phyloP scores from a whole-genome alignment of 2,797 vertebrate genomes.

The Cynopterus sphinx region DNA sequence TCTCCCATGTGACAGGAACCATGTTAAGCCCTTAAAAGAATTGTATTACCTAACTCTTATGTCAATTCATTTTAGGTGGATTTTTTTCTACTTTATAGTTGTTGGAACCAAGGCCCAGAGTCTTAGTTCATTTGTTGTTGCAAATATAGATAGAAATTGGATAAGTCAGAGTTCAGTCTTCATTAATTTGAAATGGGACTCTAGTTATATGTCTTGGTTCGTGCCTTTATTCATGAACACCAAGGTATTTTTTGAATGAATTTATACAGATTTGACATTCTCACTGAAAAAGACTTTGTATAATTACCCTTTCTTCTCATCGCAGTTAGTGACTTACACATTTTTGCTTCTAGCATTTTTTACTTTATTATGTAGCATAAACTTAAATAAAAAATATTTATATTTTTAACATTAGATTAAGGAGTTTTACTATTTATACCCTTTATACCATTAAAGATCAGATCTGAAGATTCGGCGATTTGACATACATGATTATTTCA shows the following conservation, averaged over 20 bases:
- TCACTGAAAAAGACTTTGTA: not conserved
- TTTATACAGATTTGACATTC: not conserved
- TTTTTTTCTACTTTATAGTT: not conserved
- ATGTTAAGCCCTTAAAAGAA: not conserved
- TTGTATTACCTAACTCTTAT: not conserved
- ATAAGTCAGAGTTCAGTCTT: not conserved
- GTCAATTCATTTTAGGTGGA: not conserved
- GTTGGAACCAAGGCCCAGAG: not conserved
- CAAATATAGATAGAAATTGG: not conserved
- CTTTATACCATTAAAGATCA: not conserved
- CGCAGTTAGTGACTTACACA: not conserved
- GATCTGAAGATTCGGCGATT: not conserved
- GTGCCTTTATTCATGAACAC: not conserved
- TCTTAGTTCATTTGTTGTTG: not conserved
- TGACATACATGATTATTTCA: not conserved
- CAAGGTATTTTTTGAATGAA: not conserved
- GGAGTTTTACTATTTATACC: too few species aligned
- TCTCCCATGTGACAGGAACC: not conserved
- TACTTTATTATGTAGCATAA: not conserved
- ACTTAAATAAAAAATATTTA: not conserved
- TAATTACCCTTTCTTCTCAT: not conserved
- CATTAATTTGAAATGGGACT: not conserved
- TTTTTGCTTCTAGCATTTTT: constrained; percentile 2
- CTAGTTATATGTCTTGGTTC: not conserved
- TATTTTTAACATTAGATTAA: not conserved